Percentiles rank a stretch among this genome's conserved stretches.
Conservation (phyloP, 2,888 invertebrate genomes). For the Luffia ferchaultella region DNA sequence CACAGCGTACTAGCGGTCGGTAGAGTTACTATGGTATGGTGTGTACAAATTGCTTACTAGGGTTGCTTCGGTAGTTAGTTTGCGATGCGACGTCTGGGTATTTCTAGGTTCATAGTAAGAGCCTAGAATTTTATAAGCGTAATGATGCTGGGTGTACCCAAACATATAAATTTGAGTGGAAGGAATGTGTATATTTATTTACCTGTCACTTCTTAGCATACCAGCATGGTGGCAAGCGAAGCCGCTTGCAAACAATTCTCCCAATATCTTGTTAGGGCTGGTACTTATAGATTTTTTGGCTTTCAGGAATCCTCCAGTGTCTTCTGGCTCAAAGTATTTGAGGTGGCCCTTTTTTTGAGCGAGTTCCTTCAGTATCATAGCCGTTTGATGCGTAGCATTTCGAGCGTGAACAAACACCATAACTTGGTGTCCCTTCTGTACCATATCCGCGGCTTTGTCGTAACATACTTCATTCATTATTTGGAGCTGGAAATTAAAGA, state of each 20-base stretch:
- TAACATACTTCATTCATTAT: constrained; percentile 94
- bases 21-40: no score
- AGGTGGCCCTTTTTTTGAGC: constrained; percentile 80
- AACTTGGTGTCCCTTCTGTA: constrained; percentile 90
- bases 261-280: constrained; percentile 82
- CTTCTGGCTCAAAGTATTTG: constrained; percentile 73
- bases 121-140: no score
- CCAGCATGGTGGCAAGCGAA: constrained; percentile 98
- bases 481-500: no score
- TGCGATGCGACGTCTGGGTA: no score
- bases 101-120: no score
- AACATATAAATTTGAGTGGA: no score
- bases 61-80: no score
- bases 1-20: no score
- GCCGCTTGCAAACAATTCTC: constrained; percentile 85
- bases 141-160: no score
- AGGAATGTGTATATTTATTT: no score
- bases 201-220: constrained; percentile 88
- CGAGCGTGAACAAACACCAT: constrained; percentile 99
- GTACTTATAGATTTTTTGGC: constrained; percentile 75
- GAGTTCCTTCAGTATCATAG: constrained; percentile 82
- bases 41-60: no score
- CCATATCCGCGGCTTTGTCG: constrained; percentile 88
- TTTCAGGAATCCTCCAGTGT: constrained; percentile 68
- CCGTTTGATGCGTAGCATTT: constrained; percentile 93